Evolutionary conservation across 2,113 vertebrate genomes (phyloP), one percentile per base, ranked within the genome.

Genomic region (Neodontobutis hainanensis): DNA sequence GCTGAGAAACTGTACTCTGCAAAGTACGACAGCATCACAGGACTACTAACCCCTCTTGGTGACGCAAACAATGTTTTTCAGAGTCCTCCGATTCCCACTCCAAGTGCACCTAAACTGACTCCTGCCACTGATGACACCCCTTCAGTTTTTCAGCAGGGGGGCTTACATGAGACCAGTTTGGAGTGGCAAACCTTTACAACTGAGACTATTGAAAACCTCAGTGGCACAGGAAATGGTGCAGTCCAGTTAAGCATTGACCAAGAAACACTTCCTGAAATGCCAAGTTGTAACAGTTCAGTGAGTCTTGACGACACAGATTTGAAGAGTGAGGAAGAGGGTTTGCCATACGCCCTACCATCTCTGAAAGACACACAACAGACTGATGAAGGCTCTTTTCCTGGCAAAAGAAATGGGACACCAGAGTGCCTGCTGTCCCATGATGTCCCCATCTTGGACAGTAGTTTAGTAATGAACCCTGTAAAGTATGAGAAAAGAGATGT

Each of bases 221-320:
- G 70, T 0, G 78, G 62, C 56, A 85, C 73, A 1, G 82, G 81
- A 34, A 79, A 78, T 49, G 85, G 90, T 2, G 78, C 70, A 0
- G 19, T 85, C 46, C 81, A 77, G 32, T 90, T 91, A 74, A 89
- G 76, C 57, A 85, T 93, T 0, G 77, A 84, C 10, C 65, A 88
- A 0, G 92, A 94, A 76, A 92, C 87, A 0, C 82, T 92, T 4
- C 92, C 92, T 0, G 89, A 90, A 40, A 56, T 88, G 58, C 59
- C 76, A 0, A 86, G 86, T 55, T 77, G 51, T 0, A 85, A 92
- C 46, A 88, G 85, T 50, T 73, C 89, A 9, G 84, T 88, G 50
- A 85, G 84, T 61, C 77, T 85, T 1, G 76, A 81, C 4, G 83
- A 85, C 0, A 62, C 45, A 10, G 68, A 68, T n/a, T 14, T 46